A percentile compares a stretch with the other conserved stretches of the same genome.
These are phyloP conservation scores for Hydriomena furcata DNA, from an alignment of 2,888 invertebrate species.

Conservation along the genomic window DNA sequence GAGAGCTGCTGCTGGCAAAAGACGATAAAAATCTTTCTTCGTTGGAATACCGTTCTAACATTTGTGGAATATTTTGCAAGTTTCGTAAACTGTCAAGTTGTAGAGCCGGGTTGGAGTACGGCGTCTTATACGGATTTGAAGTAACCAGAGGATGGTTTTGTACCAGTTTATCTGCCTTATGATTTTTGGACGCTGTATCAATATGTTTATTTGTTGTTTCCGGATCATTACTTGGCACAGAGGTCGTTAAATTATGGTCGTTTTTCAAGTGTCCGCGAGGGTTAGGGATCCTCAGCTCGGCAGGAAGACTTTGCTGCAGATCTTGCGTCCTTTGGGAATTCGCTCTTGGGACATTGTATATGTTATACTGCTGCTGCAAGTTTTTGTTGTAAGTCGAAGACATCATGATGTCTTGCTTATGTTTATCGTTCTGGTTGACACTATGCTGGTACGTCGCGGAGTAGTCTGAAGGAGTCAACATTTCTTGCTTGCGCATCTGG, in stretches of 20 bases:
- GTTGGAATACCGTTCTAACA: slow-evolving; percentile 82
- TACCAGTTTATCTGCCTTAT: slow-evolving; percentile 66
- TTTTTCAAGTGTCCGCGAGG: slow-evolving; percentile 63
- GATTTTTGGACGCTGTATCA: slow-evolving; percentile 58
- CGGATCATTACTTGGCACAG: slow-evolving; percentile 49
- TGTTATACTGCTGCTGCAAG: slow-evolving; percentile 63
- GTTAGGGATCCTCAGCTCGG: slow-evolving; percentile 73
- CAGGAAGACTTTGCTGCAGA: slow-evolving; percentile 60
- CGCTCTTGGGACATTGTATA: slow-evolving; percentile 59
- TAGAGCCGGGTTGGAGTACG: slow-evolving; percentile 64
- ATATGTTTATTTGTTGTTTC: slow-evolving; percentile 58
- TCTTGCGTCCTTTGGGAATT: slow-evolving; percentile 61
- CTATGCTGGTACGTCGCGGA: slow-evolving; percentile 54
- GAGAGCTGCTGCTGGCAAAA: slow-evolving; percentile 68
- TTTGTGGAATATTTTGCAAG: slow-evolving; percentile 83
- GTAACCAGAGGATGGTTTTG: slow-evolving; percentile 68
- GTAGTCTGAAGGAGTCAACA: slow-evolving; percentile 65
- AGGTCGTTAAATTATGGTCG: slow-evolving; percentile 52
- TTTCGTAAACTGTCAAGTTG: slow-evolving; percentile 81
- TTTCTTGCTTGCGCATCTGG: slow-evolving; percentile 65
- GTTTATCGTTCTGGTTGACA: slow-evolving; percentile 58
- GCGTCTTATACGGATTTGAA: slow-evolving; percentile 69
- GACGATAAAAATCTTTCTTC: slow-evolving; percentile 82
- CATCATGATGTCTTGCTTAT: slow-evolving; percentile 55
- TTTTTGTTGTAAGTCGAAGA: slow-evolving; percentile 67